These are phyloP conservation scores for Rhinogobio ventralis DNA, from an alignment of 2,797 vertebrate genomes.

Conservation along the genomic window DNA sequence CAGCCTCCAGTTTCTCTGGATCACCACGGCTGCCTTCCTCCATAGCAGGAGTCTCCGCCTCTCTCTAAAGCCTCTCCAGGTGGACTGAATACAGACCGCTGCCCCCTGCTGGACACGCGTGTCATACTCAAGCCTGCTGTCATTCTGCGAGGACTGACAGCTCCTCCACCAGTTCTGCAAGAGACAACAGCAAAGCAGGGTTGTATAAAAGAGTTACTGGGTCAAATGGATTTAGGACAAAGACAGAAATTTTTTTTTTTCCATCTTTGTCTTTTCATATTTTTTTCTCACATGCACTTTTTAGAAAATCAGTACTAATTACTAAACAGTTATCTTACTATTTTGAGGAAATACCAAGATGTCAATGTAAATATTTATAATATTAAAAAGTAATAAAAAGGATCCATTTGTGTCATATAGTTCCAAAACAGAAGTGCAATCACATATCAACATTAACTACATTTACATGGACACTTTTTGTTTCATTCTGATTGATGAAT, in stretches of 20 bases:
- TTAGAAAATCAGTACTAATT: neutral
- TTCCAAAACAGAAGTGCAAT: neutral
- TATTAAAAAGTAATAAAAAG: neutral
- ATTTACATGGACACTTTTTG: no score
- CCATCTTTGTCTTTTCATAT: no score
- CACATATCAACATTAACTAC: no score
- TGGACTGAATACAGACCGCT: constrained; percentile 83
- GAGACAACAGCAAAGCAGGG: neutral
- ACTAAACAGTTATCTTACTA: neutral
- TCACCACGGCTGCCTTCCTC: constrained; percentile 81
- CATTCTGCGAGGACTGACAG: constrained; percentile 70
- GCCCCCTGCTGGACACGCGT: constrained; percentile 74
- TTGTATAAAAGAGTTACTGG: neutral
- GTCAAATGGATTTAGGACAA: neutral
- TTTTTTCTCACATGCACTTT: neutral
- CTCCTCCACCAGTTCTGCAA: constrained; percentile 88
- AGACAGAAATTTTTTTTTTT: no score
- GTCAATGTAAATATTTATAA: neutral
- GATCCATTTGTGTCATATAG: neutral
- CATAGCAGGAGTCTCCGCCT: constrained; percentile 81
- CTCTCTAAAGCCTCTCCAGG: constrained; percentile 86
- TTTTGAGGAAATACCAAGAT: neutral
- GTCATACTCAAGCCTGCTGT: constrained; percentile 65
- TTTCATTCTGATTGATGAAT: no score
- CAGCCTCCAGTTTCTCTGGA: constrained; percentile 88